Percentiles rank a stretch among this genome's conserved stretches.
Conservation (phyloP, 2,113 vertebrate species). For the Charina bottae region DNA sequence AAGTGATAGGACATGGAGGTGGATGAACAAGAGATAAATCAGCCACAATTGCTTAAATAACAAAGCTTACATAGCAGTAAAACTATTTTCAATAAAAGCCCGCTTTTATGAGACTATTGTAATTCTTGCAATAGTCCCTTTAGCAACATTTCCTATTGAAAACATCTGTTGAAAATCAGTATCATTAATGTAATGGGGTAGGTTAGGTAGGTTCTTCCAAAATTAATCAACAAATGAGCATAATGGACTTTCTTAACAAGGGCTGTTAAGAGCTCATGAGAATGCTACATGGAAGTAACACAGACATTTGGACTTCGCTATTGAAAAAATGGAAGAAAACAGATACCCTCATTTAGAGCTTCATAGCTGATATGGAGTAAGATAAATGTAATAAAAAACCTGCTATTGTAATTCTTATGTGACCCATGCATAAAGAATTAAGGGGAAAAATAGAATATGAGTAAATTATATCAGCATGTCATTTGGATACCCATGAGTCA, state of each 20-base stretch:
- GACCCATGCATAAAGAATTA: slow-evolving; percentile 19
- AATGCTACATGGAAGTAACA: slow-evolving; percentile 36
- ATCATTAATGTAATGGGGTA: slow-evolving; percentile 59
- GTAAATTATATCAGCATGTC: slow-evolving; percentile 37
- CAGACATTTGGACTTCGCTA: not conserved
- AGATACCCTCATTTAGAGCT: slow-evolving; percentile 2
- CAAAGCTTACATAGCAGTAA: slow-evolving; percentile 24
- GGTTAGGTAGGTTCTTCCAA: slow-evolving; percentile 53
- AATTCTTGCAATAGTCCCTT: slow-evolving; percentile 43
- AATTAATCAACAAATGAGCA: slow-evolving; percentile 68
- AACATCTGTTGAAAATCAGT: slow-evolving; percentile 65
- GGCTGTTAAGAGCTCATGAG: slow-evolving; percentile 41
- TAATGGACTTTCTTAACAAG: slow-evolving; percentile 60
- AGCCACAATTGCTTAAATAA: slow-evolving; percentile 32
- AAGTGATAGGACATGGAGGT: not conserved
- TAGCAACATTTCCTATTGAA: slow-evolving; percentile 52
- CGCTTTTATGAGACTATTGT: slow-evolving; percentile 39
- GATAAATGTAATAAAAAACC: slow-evolving; percentile 19
- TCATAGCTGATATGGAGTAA: not conserved
- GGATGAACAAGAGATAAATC: not conserved
- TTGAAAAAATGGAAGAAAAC: slow-evolving; percentile 1
- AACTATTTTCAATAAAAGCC: slow-evolving; percentile 46
- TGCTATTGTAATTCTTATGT: not conserved
- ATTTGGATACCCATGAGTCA: not conserved
- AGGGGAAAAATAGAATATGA: slow-evolving; percentile 41